Evolutionary conservation across 2,888 invertebrate genomes (phyloP).

Genomic region (Temnothorax rugatulus): DNA sequence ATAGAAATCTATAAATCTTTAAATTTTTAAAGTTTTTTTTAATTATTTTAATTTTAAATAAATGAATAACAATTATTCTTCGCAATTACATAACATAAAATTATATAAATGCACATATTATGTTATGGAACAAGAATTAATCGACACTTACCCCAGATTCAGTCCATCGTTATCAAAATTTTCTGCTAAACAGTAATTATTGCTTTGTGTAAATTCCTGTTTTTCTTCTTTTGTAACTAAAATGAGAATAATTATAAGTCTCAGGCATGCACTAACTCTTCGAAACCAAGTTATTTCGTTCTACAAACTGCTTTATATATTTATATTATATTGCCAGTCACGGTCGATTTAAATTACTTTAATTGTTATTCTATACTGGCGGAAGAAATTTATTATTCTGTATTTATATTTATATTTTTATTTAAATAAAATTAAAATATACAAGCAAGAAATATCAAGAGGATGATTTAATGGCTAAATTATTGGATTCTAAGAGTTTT

Average conservation of each 20-base stretch:
- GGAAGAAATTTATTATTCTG: no score
- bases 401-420: slow-evolving; percentile 16
- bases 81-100: neutral
- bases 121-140: neutral
- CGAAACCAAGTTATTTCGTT: neutral
- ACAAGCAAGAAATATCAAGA: neutral
- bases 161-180: slow-evolving; percentile 84
- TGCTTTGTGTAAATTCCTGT: slow-evolving; percentile 84
- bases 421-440: neutral
- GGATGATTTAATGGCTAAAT: neutral
- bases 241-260: slow-evolving; percentile 52
- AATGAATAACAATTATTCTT: neutral
- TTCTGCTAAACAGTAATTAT: slow-evolving; percentile 84
- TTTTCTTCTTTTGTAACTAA: slow-evolving; percentile 83
- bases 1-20: neutral
- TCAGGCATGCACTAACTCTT: neutral
- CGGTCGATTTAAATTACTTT: no score
- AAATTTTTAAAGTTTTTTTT: neutral
- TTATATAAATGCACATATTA: neutral
- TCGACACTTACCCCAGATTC: slow-evolving; percentile 79
- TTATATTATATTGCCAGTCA: no score
- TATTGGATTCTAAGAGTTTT: neutral
- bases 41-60: neutral
- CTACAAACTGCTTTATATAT: neutral
- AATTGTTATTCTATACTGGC: no score